Conservation (phyloP, 2,113 vertebrate genomes). For the Pongo pygmaeus region DNA sequence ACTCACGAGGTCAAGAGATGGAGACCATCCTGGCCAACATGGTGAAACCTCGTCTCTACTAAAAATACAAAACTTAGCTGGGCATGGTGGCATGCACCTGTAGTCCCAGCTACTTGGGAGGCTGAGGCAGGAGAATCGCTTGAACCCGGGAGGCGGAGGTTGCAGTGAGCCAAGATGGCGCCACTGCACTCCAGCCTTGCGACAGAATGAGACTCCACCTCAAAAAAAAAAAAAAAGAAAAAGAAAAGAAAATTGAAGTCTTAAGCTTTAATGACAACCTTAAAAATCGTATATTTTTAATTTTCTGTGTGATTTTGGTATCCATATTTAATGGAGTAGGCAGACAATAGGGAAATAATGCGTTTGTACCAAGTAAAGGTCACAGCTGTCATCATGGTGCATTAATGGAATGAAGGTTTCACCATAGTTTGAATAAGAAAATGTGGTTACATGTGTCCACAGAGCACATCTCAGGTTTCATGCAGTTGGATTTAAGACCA, state of each 20-base stretch:
- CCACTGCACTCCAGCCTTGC: no score
- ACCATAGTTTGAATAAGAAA: not conserved
- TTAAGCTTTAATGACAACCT: not conserved
- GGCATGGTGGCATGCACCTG: no score
- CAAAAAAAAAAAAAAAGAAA: no score
- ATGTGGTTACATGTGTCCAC: not conserved
- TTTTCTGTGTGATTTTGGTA: not conserved
- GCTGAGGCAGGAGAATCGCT: no score
- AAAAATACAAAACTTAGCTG: no score
- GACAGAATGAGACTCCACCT: no score
- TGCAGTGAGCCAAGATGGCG: no score
- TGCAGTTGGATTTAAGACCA: not conserved
- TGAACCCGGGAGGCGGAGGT: no score
- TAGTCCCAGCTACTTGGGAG: no score
- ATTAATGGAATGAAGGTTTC: not conserved
- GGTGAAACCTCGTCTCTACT: no score
- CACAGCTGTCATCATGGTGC: not conserved
- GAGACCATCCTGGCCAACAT: no score
- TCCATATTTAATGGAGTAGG: not conserved
- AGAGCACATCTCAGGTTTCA: not conserved
- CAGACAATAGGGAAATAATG: not conserved
- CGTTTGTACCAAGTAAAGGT: not conserved
- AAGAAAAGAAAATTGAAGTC: not conserved
- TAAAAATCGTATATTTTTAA: not conserved
- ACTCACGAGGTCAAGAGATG: no score